Base-by-base conservation (phyloP, 2,113 vertebrate species). In the Phalacrocorax brasilianus region DNA sequence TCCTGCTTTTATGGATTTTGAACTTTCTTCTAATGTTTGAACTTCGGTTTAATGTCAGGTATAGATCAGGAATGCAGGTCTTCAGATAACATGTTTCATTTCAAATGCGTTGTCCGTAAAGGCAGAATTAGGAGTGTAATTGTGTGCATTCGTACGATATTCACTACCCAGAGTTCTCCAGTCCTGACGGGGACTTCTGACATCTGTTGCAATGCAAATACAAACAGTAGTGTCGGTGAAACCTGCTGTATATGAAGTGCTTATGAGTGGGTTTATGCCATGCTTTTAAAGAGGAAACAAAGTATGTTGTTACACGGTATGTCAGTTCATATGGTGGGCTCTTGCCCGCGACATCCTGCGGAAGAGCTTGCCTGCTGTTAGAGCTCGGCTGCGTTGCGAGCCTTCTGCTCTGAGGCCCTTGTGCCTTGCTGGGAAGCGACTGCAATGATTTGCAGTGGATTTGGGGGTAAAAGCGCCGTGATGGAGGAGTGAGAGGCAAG, bases 391-490 rank as follows among this genome's bases (percentile, higher is more conserved):
- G 38, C 19, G 0, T 47, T 52, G 6, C 27, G 8, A 5, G 33
- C 62, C 14, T 13, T 4, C 65, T 76, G 73, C 61, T 88, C 19
- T 8, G 38, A 66, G 84, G 35, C 40, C 21, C 18, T 56, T 40
- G 49, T 1, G 3, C 12, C 52, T 88, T 19, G 23, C 30, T 84
- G 55, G 45, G 50, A 93, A 42, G 45, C 2, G 12, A 77, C 45
- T 71, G 80, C 32, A 22, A 5, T 38, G 21, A 42, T 6, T 3
- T 33, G 66, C n/a, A 30, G 59, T 5, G 7, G 45, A 38, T 67
- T 2, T 33, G 6, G 28, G 59, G 6, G 14, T 16, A 32, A 55
- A 84, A 47, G 15, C 47, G 38, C 28, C 3, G 0, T 5, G 18
- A 26, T 27, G 47, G n/a, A 66, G n/a, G 42, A 74, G 32, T n/a